phyloP scores from a whole-genome alignment of 1,140 invertebrate species.

The Varroa destructor region DNA sequence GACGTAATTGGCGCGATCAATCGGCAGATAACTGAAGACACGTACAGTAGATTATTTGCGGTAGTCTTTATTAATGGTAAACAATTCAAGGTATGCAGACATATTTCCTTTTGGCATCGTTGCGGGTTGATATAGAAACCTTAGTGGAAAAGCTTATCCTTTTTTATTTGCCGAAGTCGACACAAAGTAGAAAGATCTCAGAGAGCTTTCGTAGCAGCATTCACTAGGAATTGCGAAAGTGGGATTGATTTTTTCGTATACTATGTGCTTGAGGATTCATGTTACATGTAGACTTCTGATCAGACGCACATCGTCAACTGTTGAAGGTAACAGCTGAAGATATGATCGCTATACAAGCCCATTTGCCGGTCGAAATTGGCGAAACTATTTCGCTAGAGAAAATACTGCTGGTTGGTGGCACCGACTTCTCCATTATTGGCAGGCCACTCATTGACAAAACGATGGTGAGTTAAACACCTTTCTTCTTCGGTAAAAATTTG shows the following conservation, averaged over 20 bases:
- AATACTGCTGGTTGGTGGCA: constrained; percentile 33
- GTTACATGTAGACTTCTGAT: no score
- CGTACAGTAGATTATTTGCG: constrained; percentile 13
- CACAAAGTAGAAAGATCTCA: no score
- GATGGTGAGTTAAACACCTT: constrained; percentile 28
- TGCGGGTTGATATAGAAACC: no score
- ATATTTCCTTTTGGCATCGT: no score
- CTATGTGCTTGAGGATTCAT: no score
- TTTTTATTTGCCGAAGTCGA: no score
- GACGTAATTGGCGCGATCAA: neutral
- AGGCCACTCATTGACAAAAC: constrained; percentile 35
- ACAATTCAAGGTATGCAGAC: constrained; percentile 18
- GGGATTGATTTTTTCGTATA: no score
- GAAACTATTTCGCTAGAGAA: constrained; percentile 35
- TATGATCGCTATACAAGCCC: constrained; percentile 32
- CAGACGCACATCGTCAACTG: no score
- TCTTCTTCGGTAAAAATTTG: neutral
- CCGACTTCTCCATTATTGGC: constrained; percentile 35
- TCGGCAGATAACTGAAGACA: neutral
- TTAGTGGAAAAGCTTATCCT: no score
- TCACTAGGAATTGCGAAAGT: no score
- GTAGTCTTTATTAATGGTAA: neutral
- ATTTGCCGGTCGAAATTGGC: constrained; percentile 33
- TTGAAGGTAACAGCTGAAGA: constrained; percentile 31
- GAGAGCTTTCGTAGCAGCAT: no score